These are phyloP conservation scores for Chelonia mydas DNA, from an alignment of 2,797 vertebrate species.

Conservation along the genomic window DNA sequence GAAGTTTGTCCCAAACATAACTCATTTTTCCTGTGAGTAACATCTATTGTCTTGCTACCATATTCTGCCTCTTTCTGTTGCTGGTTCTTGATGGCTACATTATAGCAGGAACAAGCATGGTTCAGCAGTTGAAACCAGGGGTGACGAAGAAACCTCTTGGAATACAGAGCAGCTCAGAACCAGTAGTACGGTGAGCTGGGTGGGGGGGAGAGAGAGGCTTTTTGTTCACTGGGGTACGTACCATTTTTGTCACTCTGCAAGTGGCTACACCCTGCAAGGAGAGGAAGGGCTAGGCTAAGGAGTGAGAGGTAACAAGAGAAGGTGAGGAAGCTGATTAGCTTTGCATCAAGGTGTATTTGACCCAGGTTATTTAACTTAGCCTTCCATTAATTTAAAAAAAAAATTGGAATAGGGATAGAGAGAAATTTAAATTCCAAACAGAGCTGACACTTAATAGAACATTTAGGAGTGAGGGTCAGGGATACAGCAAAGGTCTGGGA, in stretches of 20 bases:
- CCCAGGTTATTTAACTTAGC: constrained; percentile 1
- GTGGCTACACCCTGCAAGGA: background rate
- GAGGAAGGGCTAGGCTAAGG: background rate
- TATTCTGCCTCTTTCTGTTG: background rate
- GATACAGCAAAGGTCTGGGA: too few species aligned
- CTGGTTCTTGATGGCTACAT: background rate
- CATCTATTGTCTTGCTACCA: background rate
- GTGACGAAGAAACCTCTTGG: background rate
- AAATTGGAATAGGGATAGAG: background rate
- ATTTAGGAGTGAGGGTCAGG: background rate
- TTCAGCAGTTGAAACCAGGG: rapidly evolving
- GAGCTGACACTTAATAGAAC: background rate
- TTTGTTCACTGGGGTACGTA: background rate
- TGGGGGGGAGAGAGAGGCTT: background rate
- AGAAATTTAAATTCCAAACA: background rate
- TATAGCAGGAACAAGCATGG: background rate
- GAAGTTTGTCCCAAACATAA: background rate
- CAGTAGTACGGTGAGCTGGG: background rate
- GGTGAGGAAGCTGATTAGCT: constrained; percentile 41
- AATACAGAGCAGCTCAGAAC: background rate
- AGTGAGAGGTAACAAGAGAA: background rate
- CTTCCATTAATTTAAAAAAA: constrained; percentile 6
- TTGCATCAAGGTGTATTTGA: constrained; percentile 1
- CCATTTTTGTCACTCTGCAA: background rate
- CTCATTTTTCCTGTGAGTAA: background rate